Evolutionary conservation across 2,113 vertebrate species (phyloP), one percentile per base, ranked within the genome.

Genomic region (Recurvirostra avosetta): DNA sequence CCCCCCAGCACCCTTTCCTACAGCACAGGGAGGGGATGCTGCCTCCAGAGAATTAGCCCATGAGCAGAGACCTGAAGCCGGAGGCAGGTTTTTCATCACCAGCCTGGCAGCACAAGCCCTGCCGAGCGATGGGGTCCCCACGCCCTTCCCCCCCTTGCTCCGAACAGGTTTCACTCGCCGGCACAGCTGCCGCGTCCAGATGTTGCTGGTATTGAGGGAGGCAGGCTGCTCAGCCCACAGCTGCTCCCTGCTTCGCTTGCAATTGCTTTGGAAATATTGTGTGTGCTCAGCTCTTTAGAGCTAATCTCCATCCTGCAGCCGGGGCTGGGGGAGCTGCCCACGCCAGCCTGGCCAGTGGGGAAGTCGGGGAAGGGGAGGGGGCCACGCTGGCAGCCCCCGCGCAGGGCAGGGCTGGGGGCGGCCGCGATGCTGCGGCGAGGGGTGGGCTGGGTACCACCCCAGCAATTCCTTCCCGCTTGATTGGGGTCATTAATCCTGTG

Each of bases 171-270:
- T 96, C 50, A 0, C 72, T 94, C 6, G 2, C 84, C 30, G 23
- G 88, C 95, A 34, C 97, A 97, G 94, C 97, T 97, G 97, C 92
- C 13, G 5, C 40, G 0, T 79, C 97, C 97, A 97, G 97, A 97
- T 97, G 97, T 97, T 94, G 84, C 67, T 12, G 34, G 70, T 40
- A 73, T 27, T 66, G 94, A 63, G 66, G 92, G 72, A 95, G 80
- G 86, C 56, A 89, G 73, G 83, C 87, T 85, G 92, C 76, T 96
- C 95, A 96, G 94, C 94, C 94, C 88, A 55, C 96, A 97, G 95
- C 91, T 97, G 96, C 92, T 96, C 94, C 41, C 84, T 82, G 92
- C 95, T 97, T 94, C 2, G 50, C 91, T 96, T 82, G 88, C 96
- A 88, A 95, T 96, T 52, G 90, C 92, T 91, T 90, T 50, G 62